Evolutionary conservation across 2,888 invertebrate species (phyloP).

Genomic region (Heliconius hortense): DNA sequence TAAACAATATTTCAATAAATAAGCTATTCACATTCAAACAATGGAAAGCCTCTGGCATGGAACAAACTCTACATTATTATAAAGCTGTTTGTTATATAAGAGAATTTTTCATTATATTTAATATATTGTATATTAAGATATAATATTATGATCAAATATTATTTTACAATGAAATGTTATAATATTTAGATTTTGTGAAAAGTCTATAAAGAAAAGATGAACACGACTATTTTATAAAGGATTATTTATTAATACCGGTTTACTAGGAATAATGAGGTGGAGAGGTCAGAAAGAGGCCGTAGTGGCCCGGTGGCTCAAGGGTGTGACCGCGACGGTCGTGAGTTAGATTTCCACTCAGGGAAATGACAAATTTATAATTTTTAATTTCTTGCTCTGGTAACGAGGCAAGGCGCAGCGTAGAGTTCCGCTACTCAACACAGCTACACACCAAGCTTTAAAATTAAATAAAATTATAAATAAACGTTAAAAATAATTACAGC

Average conservation of each 20-base stretch:
- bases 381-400: no score
- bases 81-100: constrained; percentile 1
- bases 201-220: constrained; percentile 5
- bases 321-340: no score
- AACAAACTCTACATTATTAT: constrained; percentile 16
- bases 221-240: constrained; percentile 4
- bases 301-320: not conserved
- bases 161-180: constrained; percentile 16
- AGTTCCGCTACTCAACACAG: no score
- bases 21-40: constrained; percentile 15
- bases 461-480: no score
- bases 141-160: not conserved
- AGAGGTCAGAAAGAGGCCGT: no score
- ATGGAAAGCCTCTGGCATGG: constrained; percentile 4
- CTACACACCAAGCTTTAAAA: no score
- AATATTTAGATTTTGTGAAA: not conserved
- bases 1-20: constrained; percentile 14
- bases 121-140: not conserved
- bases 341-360: no score
- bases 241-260: constrained; percentile 4
- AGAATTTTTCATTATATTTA: constrained; percentile 9
- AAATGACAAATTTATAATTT: no score
- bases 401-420: no score
- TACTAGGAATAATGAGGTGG: not conserved
- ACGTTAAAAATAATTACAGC: not conserved